Conservation (phyloP, 2,888 invertebrate genomes). For the Orchestes rusci region DNA sequence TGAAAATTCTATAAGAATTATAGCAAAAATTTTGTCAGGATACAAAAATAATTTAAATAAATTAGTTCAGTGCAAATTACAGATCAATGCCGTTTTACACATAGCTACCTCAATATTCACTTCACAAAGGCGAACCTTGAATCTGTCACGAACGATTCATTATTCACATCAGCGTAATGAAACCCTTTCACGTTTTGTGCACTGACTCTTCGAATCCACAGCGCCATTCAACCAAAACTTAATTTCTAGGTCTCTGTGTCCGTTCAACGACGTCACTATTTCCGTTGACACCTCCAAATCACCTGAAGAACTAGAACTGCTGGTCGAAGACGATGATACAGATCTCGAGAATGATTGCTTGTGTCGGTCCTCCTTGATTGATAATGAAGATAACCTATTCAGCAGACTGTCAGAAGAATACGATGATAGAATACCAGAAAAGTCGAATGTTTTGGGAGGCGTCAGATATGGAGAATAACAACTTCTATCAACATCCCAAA, state of each 20-base stretch:
- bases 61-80: no score
- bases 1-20: no score
- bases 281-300: slow-evolving; percentile 67
- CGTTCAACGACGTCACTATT: slow-evolving; percentile 70
- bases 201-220: no score
- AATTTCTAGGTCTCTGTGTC: slow-evolving; percentile 71
- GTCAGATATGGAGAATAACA: slow-evolving; percentile 50
- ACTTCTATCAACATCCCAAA: slow-evolving; percentile 64
- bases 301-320: slow-evolving; percentile 34
- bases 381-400: slow-evolving; percentile 32
- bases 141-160: no score
- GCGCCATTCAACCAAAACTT: slow-evolving; percentile 56
- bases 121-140: no score
- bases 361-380: slow-evolving; percentile 33
- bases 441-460: slow-evolving; percentile 37
- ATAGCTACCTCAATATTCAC: no score
- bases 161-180: no score
- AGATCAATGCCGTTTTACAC: no score
- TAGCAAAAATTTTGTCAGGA: no score
- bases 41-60: no score
- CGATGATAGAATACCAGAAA: slow-evolving; percentile 20
- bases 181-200: no score
- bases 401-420: slow-evolving; percentile 26
- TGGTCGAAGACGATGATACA: slow-evolving; percentile 26
- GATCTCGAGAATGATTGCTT: slow-evolving; percentile 30